Evolutionary conservation across 2,113 vertebrate genomes (phyloP), one percentile per base, ranked within the genome.

Genomic region (Ochotona princeps): DNA sequence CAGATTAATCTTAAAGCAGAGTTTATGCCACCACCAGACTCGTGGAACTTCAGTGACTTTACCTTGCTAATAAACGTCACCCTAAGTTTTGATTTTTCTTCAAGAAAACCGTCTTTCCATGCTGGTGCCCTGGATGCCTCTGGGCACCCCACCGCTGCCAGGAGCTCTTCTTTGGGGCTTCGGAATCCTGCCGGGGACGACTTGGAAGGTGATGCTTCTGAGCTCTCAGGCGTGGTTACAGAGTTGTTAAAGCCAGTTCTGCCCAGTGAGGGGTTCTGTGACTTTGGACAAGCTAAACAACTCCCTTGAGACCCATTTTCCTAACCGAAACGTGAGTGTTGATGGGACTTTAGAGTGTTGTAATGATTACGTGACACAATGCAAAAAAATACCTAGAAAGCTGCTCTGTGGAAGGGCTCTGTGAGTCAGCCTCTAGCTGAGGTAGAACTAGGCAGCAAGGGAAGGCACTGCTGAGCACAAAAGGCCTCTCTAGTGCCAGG

Each of bases 1-100:
- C 73, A 51, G 83, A 78, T 92, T 91, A 84, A 89, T 92, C 95
- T 57, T n/a, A 69, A 92, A 89, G 86, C 38, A 21, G 82, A 61
- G 51, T 28, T 93, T 83, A 30, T 9, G 76, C 32, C 4, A n/a
- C 25, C 72, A 8, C 54, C 89, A n/a, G 28, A 32, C 20, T 60
- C 60, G 0, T 38, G 89, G 61, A 51, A n/a, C 72, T 74, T 63
- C 12, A 21, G 47, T 1, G 81, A 67, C 44, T 81, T 87, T 21
- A 1, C 26, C 35, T 94, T 20, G 21, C 57, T 54, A 49, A 75
- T 57, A 67, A 80, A 82, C 75, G 81, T 18, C n/a, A 38, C 49
- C 65, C 23, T 57, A 83, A 25, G 15, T 35, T 38, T 26, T 26
- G 4, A 32, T 49, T 83, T 15, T 49, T 83, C n/a, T 1, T 60